phyloP scores from a whole-genome alignment of 2,888 invertebrate species.

The Hyppa rectilinea region DNA sequence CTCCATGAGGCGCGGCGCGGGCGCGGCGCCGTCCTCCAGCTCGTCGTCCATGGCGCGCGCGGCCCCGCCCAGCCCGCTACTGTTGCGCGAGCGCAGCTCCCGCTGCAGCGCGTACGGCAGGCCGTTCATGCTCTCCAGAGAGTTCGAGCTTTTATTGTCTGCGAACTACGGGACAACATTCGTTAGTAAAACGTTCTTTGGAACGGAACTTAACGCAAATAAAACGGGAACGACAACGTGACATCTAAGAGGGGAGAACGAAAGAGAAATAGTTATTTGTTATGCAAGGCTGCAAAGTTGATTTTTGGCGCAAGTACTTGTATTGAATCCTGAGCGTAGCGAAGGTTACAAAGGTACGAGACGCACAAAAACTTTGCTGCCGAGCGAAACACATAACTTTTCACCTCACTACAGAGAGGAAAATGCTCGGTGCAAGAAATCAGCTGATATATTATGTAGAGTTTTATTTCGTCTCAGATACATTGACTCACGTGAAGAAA shows the following conservation, averaged over 20 bases:
- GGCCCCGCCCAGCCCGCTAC: constrained; percentile 63
- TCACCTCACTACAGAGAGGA: too few relatives aligned
- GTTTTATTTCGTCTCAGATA: too few relatives aligned
- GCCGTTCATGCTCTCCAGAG: constrained; percentile 79
- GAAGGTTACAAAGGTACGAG: too few relatives aligned
- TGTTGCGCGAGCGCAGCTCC: constrained; percentile 66
- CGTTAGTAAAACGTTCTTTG: not conserved
- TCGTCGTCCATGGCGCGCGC: constrained; percentile 67
- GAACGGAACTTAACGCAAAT: not conserved
- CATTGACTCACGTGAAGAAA: too few relatives aligned
- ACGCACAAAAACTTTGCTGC: too few relatives aligned
- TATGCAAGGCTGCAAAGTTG: too few relatives aligned
- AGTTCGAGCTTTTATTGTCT: constrained; percentile 82
- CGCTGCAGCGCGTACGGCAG: constrained; percentile 76
- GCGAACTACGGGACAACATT: constrained; percentile 70
- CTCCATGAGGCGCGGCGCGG: constrained; percentile 85
- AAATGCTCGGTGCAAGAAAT: too few relatives aligned
- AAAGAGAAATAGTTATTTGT: too few relatives aligned
- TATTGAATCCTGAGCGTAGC: too few relatives aligned
- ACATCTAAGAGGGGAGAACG: not conserved
- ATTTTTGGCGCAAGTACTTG: too few relatives aligned
- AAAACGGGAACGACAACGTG: not conserved
- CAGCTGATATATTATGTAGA: too few relatives aligned
- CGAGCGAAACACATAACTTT: too few relatives aligned
- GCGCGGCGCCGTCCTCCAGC: constrained; percentile 69